Evolutionary conservation across 2,113 vertebrate genomes (phyloP).

Genomic region (Struthidea cinerea): DNA sequence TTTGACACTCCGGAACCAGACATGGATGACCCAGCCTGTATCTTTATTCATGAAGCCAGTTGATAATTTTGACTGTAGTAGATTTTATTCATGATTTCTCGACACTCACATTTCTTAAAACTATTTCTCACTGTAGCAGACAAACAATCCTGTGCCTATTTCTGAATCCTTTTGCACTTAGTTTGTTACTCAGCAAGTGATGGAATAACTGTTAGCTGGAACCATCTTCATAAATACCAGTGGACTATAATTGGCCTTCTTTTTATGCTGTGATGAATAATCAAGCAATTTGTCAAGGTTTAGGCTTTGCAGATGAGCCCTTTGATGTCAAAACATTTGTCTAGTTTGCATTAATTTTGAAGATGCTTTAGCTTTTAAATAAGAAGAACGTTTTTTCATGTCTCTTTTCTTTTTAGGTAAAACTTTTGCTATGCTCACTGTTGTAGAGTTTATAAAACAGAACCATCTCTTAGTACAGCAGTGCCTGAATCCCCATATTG

Average conservation of each 20-base stretch:
- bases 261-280: background rate
- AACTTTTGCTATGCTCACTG: background rate
- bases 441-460: background rate
- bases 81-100: background rate
- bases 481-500: background rate
- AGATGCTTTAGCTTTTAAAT: background rate
- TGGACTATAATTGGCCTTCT: background rate
- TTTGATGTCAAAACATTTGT: background rate
- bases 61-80: background rate
- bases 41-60: constrained; percentile 67
- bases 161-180: background rate
- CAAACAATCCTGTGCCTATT: background rate
- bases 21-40: constrained; percentile 99
- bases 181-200: background rate
- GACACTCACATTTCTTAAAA: background rate
- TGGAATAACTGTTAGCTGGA: background rate
- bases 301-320: background rate
- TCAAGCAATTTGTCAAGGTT: background rate
- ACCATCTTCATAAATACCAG: background rate
- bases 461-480: background rate
- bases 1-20: constrained; percentile 97
- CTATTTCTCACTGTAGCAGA: background rate
- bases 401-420: background rate
- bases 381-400: background rate
- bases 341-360: background rate